These are phyloP conservation scores for Paracyclopina nana DNA, from an alignment of 1,140 invertebrate species.

Conservation along the genomic window DNA sequence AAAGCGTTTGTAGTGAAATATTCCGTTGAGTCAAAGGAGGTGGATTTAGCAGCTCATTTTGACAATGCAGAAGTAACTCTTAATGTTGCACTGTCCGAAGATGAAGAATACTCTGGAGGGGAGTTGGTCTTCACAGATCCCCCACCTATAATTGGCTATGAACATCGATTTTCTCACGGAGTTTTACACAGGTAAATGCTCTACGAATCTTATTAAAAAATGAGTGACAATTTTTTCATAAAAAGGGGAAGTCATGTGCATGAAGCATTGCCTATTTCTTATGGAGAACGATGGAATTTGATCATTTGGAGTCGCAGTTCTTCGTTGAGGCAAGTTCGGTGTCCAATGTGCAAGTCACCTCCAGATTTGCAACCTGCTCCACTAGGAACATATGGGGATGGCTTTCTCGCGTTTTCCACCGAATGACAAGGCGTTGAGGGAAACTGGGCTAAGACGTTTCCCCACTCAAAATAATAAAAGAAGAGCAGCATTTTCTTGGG, in stretches of 20 bases:
- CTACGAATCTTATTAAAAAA: background rate
- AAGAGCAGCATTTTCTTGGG: too few relatives aligned
- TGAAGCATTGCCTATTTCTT: background rate
- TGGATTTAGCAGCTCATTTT: background rate
- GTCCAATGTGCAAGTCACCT: slow-evolving; percentile 6
- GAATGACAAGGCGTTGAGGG: too few relatives aligned
- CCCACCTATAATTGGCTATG: too few relatives aligned
- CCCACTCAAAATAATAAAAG: too few relatives aligned
- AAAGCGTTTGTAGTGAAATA: background rate
- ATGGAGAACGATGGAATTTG: background rate
- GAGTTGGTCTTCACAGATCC: background rate
- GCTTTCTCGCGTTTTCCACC: too few relatives aligned
- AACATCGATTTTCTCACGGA: background rate
- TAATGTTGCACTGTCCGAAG: background rate
- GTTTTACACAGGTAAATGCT: background rate
- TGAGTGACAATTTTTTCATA: background rate
- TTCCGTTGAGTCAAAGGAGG: background rate
- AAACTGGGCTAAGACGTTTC: too few relatives aligned
- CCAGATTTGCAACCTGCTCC: too few relatives aligned
- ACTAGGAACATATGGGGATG: too few relatives aligned
- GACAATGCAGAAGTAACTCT: background rate
- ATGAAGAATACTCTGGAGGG: background rate
- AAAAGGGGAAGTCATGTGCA: background rate
- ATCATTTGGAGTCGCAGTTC: background rate
- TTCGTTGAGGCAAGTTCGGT: background rate